A percentile compares a stretch with the other conserved stretches of the same genome.
These are phyloP conservation scores for Melanerpes formicivorus DNA, from an alignment of 2,113 vertebrate genomes.

Conservation along the genomic window DNA sequence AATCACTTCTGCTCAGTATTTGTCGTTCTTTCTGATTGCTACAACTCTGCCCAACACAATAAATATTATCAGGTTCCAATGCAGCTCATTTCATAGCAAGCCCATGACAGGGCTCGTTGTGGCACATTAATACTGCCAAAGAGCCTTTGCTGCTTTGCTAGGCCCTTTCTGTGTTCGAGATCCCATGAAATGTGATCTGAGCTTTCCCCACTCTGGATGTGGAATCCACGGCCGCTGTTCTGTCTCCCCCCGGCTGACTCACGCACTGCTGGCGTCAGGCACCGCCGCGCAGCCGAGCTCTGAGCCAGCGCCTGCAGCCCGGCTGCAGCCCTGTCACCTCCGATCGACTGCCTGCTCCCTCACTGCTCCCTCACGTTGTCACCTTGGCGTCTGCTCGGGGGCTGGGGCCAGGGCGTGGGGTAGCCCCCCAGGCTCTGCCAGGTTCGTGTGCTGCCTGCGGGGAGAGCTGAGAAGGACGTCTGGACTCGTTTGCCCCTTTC, in stretches of 20 bases:
- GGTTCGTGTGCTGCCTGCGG: too few species aligned
- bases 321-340: not conserved
- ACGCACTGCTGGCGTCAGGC: constrained; percentile 32
- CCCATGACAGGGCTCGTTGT: too few species aligned
- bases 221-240: not conserved
- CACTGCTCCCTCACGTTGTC: too few species aligned
- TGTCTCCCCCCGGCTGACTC: constrained; percentile 8
- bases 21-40: not conserved
- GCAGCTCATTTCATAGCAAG: not conserved
- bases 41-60: not conserved
- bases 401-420: too few species aligned
- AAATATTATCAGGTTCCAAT: not conserved
- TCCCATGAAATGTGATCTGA: not conserved
- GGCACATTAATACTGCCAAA: not conserved
- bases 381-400: too few species aligned
- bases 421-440: too few species aligned
- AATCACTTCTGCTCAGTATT: not conserved
- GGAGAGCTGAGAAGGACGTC: too few species aligned
- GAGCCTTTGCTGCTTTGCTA: not conserved
- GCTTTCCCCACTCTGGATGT: not conserved
- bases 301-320: not conserved
- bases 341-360: too few species aligned
- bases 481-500: too few species aligned
- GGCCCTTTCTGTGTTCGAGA: not conserved
- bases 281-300: not conserved